A percentile compares a stretch with the other conserved stretches of the same genome.
Evolutionary conservation across 2,797 vertebrate species (phyloP).

Genomic region (Hydrophis major): DNA sequence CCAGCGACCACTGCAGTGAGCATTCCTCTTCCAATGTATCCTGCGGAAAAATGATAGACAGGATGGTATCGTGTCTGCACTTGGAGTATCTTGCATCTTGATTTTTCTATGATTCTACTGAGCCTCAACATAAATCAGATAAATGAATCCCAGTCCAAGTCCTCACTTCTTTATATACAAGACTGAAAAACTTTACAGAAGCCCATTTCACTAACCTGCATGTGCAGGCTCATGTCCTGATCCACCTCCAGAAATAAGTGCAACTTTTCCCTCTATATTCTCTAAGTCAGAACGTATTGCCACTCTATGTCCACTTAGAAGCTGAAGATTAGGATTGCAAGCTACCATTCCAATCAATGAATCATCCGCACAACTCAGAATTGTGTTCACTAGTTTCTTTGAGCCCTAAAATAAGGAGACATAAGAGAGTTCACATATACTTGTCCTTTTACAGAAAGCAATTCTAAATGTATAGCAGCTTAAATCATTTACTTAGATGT

Average conservation of each 20-base stretch:
- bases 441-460: background rate
- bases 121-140: background rate
- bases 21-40: constrained; percentile 89
- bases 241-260: constrained; percentile 87
- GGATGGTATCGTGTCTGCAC: background rate
- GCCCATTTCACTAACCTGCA: constrained; percentile 72
- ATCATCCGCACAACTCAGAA: constrained; percentile 83
- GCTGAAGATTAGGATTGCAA: constrained; percentile 69
- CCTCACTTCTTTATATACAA: background rate
- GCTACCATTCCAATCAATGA: constrained; percentile 79
- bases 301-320: constrained; percentile 84
- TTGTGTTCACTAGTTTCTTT: constrained; percentile 84
- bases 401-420: constrained; percentile 58
- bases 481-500: background rate
- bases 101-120: background rate
- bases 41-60: constrained; percentile 60
- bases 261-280: constrained; percentile 80
- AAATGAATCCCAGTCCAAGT: background rate
- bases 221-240: constrained; percentile 95
- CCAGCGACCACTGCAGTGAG: constrained; percentile 88
- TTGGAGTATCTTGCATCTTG: background rate
- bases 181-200: background rate
- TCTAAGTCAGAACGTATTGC: constrained; percentile 79
- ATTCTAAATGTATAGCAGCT: background rate
- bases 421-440: background rate